phyloP scores from a whole-genome alignment of 2,888 invertebrate genomes.

The Halictus ligatus region DNA sequence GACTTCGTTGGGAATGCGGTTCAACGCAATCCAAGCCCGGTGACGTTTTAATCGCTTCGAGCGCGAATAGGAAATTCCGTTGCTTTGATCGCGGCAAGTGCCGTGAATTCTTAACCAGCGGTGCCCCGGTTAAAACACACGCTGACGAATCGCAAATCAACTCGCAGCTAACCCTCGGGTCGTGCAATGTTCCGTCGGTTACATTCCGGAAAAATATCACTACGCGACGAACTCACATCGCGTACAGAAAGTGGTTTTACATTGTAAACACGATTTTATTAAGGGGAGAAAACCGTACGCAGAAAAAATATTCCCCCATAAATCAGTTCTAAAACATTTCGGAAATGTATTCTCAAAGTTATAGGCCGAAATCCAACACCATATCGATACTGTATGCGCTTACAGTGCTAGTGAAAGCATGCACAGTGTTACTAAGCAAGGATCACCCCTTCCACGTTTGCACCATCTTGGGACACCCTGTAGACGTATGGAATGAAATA shows the following conservation, averaged over 20 bases:
- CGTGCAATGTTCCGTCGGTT: background rate
- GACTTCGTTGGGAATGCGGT: background rate
- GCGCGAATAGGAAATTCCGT: slow-evolving; percentile 22
- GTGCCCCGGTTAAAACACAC: background rate
- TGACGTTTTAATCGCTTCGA: slow-evolving; percentile 23
- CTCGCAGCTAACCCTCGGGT: background rate
- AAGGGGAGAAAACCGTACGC: background rate
- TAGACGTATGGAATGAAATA: too few species aligned
- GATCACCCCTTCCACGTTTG: too few species aligned
- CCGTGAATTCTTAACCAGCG: background rate
- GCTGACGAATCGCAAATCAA: background rate
- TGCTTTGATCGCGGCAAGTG: background rate
- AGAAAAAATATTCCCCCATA: too few species aligned
- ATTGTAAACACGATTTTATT: background rate
- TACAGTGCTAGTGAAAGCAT: too few species aligned
- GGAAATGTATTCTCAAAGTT: too few species aligned
- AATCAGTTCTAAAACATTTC: too few species aligned
- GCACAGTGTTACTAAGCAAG: too few species aligned
- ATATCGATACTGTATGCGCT: too few species aligned
- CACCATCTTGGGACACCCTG: too few species aligned
- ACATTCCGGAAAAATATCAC: slow-evolving; percentile 1
- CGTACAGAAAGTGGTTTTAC: background rate
- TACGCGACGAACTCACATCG: background rate
- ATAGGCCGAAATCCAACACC: too few species aligned
- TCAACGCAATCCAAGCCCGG: background rate